Percentiles rank a stretch among this genome's conserved stretches.
Evolutionary conservation across 2,888 invertebrate genomes (phyloP).

Genomic region (Gari tellinella): DNA sequence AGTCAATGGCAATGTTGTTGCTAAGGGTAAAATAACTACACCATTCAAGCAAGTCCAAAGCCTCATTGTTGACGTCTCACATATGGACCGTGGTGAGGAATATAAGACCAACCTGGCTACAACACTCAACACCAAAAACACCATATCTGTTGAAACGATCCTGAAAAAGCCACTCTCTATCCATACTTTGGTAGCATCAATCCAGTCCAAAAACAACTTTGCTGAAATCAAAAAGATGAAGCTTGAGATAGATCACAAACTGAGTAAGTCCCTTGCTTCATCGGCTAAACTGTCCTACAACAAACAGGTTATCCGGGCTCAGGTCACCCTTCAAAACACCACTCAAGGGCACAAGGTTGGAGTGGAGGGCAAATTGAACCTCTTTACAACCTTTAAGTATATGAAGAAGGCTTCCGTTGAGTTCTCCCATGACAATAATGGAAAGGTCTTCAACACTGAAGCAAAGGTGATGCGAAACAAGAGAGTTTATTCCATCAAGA

Average conservation of each 20-base stretch:
- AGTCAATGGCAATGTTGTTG: slow-evolving; percentile 9
- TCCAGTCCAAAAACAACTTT: slow-evolving; percentile 62
- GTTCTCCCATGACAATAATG: slow-evolving; percentile 62
- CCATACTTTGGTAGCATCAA: slow-evolving; percentile 59
- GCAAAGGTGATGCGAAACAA: slow-evolving; percentile 49
- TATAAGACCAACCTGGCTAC: slow-evolving; percentile 31
- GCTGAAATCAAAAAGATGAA: slow-evolving; percentile 50
- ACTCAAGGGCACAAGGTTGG: slow-evolving; percentile 47
- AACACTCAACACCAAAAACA: slow-evolving; percentile 10
- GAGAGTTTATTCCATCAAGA: slow-evolving; percentile 49
- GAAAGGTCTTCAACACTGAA: slow-evolving; percentile 47
- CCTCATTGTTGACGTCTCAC: slow-evolving; percentile 20
- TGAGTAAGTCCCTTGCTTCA: slow-evolving; percentile 55
- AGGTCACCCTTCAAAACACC: slow-evolving; percentile 61
- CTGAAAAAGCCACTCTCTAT: slow-evolving; percentile 62
- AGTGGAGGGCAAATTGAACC: slow-evolving; percentile 45
- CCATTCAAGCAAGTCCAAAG: slow-evolving; percentile 32
- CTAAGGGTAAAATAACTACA: slow-evolving; percentile 30
- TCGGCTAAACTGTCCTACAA: slow-evolving; percentile 56
- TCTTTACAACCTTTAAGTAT: slow-evolving; percentile 58
- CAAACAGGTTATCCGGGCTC: slow-evolving; percentile 50
- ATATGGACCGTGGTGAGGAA: slow-evolving; percentile 37
- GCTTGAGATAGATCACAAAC: slow-evolving; percentile 61
- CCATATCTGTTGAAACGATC: slow-evolving; percentile 11
- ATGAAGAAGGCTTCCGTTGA: slow-evolving; percentile 47